These are phyloP conservation scores for Cepaea hortensis DNA, from an alignment of 2,888 invertebrate species.

Conservation along the genomic window DNA sequence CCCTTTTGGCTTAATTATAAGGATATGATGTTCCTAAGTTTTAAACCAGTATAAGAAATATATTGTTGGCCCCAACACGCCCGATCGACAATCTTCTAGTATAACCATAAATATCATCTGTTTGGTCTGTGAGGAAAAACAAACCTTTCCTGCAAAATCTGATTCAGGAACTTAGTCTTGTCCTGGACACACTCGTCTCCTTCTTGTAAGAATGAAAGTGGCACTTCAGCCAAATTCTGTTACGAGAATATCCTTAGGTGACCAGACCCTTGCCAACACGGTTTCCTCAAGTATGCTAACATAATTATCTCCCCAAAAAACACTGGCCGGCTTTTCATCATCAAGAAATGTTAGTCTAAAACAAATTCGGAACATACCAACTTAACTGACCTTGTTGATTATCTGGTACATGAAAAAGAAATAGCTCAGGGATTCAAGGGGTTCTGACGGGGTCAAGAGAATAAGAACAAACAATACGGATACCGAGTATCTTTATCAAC, in stretches of 20 bases:
- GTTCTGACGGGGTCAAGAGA: too few relatives aligned
- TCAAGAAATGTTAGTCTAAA: neutral
- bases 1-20: too few relatives aligned
- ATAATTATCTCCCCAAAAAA: neutral
- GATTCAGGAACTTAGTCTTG: neutral
- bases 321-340: neutral
- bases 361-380: neutral
- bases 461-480: too few relatives aligned
- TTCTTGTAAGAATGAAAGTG: neutral
- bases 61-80: neutral
- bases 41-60: too few relatives aligned
- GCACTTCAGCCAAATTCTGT: neutral
- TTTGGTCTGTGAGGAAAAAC: neutral
- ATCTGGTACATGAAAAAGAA: neutral
- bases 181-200: neutral
- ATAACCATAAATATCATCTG: neutral
- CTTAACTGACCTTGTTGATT: neutral
- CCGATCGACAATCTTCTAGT: neutral
- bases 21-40: too few relatives aligned
- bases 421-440: neutral
- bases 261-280: neutral
- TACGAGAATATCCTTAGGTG: neutral
- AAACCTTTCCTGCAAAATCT: neutral
- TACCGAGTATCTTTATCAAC: too few relatives aligned
- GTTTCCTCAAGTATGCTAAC: neutral